Evolutionary conservation across 2,113 vertebrate species (phyloP).

Genomic region (Campylomormyrus tamandua): DNA sequence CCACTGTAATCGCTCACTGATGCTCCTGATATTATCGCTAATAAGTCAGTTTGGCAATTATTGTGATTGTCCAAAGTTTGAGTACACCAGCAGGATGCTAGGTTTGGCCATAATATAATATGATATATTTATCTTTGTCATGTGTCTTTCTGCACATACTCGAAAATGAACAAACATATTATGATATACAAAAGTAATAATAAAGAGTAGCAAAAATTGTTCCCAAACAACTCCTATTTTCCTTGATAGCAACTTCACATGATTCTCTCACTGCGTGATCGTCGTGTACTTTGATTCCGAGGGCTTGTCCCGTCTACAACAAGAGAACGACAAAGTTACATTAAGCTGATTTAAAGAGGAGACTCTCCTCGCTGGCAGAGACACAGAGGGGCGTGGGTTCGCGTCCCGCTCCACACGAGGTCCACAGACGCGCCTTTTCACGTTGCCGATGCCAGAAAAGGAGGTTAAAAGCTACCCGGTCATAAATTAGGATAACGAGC

Average conservation of each 20-base stretch:
- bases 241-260: too few species aligned
- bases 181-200: background rate
- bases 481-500: background rate
- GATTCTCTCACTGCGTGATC: too few species aligned
- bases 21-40: background rate
- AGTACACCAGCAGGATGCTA: background rate
- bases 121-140: background rate
- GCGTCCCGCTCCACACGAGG: background rate
- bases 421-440: background rate
- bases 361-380: background rate
- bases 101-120: background rate
- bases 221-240: background rate
- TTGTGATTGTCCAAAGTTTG: background rate
- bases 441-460: background rate
- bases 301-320: background rate
- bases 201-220: background rate
- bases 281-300: background rate
- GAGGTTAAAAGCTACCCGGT: background rate
- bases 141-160: background rate
- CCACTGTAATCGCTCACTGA: background rate
- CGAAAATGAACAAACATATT: background rate
- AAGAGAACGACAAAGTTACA: background rate
- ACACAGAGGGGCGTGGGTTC: background rate
- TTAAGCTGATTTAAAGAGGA: background rate
- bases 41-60: background rate